Base-by-base conservation (phyloP, 2,797 vertebrate genomes). In the Sarcophilus harrisii region DNA sequence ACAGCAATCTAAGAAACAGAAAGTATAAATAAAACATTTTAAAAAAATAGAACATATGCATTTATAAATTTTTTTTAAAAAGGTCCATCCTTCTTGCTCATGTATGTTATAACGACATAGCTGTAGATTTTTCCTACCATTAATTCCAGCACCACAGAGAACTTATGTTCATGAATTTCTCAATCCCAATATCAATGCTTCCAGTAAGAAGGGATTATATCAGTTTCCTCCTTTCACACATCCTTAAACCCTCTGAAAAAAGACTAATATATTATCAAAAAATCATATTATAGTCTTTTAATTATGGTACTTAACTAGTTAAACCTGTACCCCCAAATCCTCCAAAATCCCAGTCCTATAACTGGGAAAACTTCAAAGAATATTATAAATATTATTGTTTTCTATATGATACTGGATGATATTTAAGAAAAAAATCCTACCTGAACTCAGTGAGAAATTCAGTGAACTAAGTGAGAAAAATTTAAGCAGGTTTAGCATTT, bases 311-410 rank as follows among this genome's bases (percentile, higher is more conserved):
- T 95, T 95, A 96, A 94, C 90, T 57, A 92, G 94, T n/a, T 92
- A 90, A 94, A 96, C 52, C 81, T 90, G 91, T 73, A 92, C 32
- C 8, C 89, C 27, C 10, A 92, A 27, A 21, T 28, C 94, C 21
- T 18, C 18, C 9, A 32, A 66, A 87, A 27, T 90, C 13, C 18
- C 87, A 92, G 94, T 92, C 59, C 89, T 92, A 93, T 32, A 58
- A 93, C 73, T 60, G 54, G 93, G 90, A 96, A 95, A 94, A 94
- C 49, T 92, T 87, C 8, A 94, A 96, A 91, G 55, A 95, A 94
- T 92, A 96, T 96, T 94, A 94, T 95, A 95, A 96, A 96, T 93
- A 95, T 90, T 97, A 96, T 95, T 93, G 96, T 96, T 97, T 98
- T 96, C 96, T 96, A 97, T 96, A 96, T 95, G 59, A 95, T 73